Evolutionary conservation across 2,113 vertebrate genomes (phyloP), one percentile per base, ranked within the genome.

Genomic region (Hippocampus zosterae): DNA sequence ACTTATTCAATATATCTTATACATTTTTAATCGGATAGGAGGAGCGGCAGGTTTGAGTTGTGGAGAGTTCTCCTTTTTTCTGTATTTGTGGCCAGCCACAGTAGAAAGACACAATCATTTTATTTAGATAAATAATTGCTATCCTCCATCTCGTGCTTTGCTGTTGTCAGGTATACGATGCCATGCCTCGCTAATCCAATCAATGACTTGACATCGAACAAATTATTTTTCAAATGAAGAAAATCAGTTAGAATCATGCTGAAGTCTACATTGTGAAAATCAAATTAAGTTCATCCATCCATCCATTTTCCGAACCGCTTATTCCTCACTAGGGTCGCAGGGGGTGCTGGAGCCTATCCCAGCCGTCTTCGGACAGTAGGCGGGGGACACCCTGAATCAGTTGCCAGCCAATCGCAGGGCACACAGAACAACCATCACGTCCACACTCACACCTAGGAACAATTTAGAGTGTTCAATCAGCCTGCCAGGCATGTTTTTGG

Each of bases 11-110:
- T 86, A 89, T 33, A 40, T 82, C 90, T 88, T 85, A 88, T 87
- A 90, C 90, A 90, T 92, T 87, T 93, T 92, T 92, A 88, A 92
- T 89, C 82, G 75, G 76, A 75, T n/a, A 52, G 70, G 70, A 76
- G 70, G 80, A 72, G 66, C 63, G 71, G 62, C 16, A 52, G 46
- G 57, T 25, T 68, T 84, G 78, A 76, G 70, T 69, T 53, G 56
- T 60, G 65, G 64, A 81, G 71, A 83, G 82, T 74, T 77, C 70
- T 81, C 66, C 69, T 82, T 61, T 37, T 68, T 81, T 53, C 41
- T 71, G 61, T 79, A 64, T 67, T 68, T 73, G 42, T 62, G 65
- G 29, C 55, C 42, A 70, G 64, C 52, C 64, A 75, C 41, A 46
- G 42, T 42, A 12, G 15, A 50, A 71, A 72, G 67, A 71, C 15